Conservation (phyloP, 2,888 invertebrate species). For the Altica lythri region DNA sequence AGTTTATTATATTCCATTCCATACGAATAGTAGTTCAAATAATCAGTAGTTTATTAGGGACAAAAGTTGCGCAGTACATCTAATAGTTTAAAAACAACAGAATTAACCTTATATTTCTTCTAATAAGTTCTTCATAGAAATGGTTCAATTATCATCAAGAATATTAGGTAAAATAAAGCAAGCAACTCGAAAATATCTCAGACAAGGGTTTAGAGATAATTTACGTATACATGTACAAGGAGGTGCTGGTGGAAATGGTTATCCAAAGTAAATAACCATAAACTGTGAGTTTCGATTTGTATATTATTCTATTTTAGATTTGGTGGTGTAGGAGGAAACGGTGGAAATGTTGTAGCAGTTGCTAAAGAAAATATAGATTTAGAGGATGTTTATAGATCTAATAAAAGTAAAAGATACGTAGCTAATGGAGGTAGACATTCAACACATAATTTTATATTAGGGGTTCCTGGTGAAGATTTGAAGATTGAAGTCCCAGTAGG, state of each 20-base stretch:
- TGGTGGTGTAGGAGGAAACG: conserved; percentile 90
- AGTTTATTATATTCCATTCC: too few relatives aligned
- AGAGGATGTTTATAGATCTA: conserved; percentile 59
- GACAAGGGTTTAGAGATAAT: conserved; percentile 74
- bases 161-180: conserved; percentile 58
- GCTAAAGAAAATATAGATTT: conserved; percentile 68
- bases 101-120: neutral
- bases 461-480: conserved; percentile 72
- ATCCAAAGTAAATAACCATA: conserved; percentile 59
- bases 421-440: conserved; percentile 80
- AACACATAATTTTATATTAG: conserved; percentile 73
- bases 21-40: too few relatives aligned
- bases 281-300: neutral
- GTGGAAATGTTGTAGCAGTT: conserved; percentile 80
- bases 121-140: conserved; percentile 23
- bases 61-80: too few relatives aligned
- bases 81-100: neutral
- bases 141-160: conserved; percentile 39
- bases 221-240: conserved; percentile 79
- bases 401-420: conserved; percentile 63
- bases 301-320: conserved; percentile 63
- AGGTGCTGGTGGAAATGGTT: conserved; percentile 80
- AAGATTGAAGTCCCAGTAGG: conserved; percentile 82
- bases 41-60: too few relatives aligned
- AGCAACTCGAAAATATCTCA: conserved; percentile 60